Conservation (phyloP, 2,797 vertebrate genomes). For the Mormyrops boulengeri region DNA sequence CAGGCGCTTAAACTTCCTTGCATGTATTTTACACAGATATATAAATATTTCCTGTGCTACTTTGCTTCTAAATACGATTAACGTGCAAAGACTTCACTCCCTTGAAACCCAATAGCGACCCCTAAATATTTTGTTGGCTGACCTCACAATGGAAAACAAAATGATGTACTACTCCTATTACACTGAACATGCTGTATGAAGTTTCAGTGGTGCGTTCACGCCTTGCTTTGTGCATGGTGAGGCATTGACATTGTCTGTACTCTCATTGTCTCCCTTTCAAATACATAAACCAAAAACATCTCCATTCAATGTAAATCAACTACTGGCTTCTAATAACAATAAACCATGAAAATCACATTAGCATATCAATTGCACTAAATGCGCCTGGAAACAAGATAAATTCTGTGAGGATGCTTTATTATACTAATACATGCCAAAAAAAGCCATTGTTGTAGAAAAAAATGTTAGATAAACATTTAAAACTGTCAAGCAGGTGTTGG, state of each 20-base stretch:
- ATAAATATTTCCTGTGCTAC: background rate
- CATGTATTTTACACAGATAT: background rate
- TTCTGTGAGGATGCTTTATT: background rate
- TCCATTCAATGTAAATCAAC: background rate
- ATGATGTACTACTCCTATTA: background rate
- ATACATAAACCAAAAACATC: background rate
- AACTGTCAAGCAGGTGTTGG: background rate
- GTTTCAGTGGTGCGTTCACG: background rate
- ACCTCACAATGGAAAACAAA: constrained; percentile 1
- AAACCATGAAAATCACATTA: constrained; percentile 8
- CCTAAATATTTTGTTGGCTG: background rate
- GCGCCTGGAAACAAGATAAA: background rate
- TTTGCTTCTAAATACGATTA: background rate
- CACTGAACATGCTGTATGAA: background rate
- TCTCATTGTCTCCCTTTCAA: background rate
- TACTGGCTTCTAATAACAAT: constrained; percentile 6
- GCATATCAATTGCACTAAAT: constrained; percentile 15
- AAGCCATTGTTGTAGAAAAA: background rate
- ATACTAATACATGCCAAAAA: background rate
- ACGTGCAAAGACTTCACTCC: background rate
- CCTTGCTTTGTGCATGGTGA: background rate
- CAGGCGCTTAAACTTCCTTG: background rate
- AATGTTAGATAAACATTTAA: background rate
- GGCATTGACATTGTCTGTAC: background rate
- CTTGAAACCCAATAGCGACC: background rate